Base-by-base conservation (phyloP, 2,888 invertebrate genomes). In the Pomacea canaliculata region DNA sequence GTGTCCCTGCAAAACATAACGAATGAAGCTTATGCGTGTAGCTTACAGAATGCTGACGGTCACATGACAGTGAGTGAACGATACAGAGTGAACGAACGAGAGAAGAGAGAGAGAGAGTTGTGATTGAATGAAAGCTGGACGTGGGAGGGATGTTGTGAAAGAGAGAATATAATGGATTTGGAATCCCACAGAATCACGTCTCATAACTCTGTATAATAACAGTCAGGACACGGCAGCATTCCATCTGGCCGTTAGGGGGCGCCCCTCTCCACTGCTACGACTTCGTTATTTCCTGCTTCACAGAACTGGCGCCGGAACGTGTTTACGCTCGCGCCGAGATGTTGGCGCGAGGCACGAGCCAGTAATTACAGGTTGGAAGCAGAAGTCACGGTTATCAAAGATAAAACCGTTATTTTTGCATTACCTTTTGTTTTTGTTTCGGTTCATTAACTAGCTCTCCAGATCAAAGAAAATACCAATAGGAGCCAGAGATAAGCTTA, bases 41-140 rank as follows among this genome's bases (percentile, higher is more conserved):
- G 4, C 7, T 16, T 16, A 56, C 51, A 56, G 51, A 56, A 56
- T 16, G 51, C 51, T 56, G 51, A 13, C 8, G 10, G 51, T 13
- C 10, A 16, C 51, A 3, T 56, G 19, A 66, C 63, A 73, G 56
- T 51, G 65, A 73, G 13, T 65, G 56, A 73, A 66, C 27, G 49
- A 66, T 51, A 66, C 51, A 51, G 66, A 73, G 66, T 23, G 73
- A 66, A 27, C 51, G 66, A 66, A 4, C 51, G 73, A 73, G 51
- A 51, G 23, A 66, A 51, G 23, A 51, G 66, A 65, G 27, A 65
- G 66, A 73, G 66, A 63, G 49, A 73, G 18, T 7, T 19, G 9
- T 5, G 48, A 49, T 2, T 19, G 37, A 37, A n/a, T 8, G 63
- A 75, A 60, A 48, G 8, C 37, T 1, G 60, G 59, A 73, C 48